Evolutionary conservation across 2,113 vertebrate species (phyloP).

Genomic region (Muntiacus muntjak): DNA sequence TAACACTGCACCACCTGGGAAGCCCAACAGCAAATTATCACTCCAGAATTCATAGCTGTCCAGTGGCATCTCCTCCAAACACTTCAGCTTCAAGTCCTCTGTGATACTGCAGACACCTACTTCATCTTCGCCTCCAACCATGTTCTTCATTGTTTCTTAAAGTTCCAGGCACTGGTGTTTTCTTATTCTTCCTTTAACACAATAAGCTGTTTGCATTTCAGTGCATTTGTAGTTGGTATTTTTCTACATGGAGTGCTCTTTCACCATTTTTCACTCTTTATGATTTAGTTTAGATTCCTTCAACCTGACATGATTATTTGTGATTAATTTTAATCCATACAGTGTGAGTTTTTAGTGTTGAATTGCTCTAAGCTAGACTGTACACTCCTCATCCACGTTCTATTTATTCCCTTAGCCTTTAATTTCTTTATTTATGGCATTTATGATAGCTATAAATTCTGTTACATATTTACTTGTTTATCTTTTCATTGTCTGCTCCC

Average conservation of each 20-base stretch:
- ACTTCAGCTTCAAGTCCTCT: neutral
- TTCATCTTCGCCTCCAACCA: neutral
- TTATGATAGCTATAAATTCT: neutral
- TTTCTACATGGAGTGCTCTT: neutral
- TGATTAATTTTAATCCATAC: neutral
- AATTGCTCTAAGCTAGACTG: neutral
- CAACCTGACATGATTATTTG: neutral
- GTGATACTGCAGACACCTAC: fast-evolving
- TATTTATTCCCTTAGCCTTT: neutral
- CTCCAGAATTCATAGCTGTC: neutral
- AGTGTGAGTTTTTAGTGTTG: neutral
- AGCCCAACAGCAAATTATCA: neutral
- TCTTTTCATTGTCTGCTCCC: neutral
- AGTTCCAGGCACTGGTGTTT: fast-evolving
- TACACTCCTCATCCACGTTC: neutral
- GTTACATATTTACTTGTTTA: neutral
- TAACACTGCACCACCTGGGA: neutral
- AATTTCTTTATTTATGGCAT: neutral
- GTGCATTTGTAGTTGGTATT: neutral
- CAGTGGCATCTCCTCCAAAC: neutral
- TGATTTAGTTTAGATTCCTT: neutral
- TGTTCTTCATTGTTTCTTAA: neutral
- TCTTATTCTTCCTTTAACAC: neutral
- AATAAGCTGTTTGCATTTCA: neutral
- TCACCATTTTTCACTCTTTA: neutral